A percentile compares a stretch with the other conserved stretches of the same genome.
phyloP scores from a whole-genome alignment of 2,113 vertebrate species.

The Muntiacus muntjak region DNA sequence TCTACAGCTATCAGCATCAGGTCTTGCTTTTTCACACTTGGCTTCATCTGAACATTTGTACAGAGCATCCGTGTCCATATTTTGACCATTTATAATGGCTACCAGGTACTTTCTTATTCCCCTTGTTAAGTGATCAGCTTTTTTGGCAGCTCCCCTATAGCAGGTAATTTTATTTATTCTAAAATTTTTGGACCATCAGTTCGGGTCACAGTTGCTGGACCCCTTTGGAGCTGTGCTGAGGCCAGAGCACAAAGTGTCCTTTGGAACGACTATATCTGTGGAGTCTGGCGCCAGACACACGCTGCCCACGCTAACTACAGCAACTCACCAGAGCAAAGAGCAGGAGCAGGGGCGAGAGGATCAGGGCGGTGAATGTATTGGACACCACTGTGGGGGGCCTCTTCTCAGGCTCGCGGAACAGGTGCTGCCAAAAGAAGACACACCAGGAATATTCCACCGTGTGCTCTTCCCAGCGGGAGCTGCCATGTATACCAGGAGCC shows the following conservation, averaged over 20 bases:
- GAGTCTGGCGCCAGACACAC: background rate
- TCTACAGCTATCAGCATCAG: background rate
- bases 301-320: background rate
- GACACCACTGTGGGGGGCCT: conserved; percentile 95
- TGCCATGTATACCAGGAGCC: background rate
- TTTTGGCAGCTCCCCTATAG: background rate
- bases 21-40: background rate
- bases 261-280: conserved; percentile 16
- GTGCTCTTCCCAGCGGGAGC: background rate
- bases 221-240: conserved; percentile 3
- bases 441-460: background rate
- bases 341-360: conserved; percentile 93
- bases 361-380: conserved; percentile 93
- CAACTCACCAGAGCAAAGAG: conserved; percentile 94
- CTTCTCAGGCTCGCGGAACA: conserved; percentile 98
- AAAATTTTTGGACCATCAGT: conserved; percentile 1
- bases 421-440: conserved; percentile 85
- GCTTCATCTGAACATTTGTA: background rate
- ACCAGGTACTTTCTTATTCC: conserved; percentile 14
- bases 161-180: conserved; percentile 15
- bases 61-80: background rate
- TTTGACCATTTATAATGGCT: background rate
- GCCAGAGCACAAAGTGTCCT: conserved; percentile 47
- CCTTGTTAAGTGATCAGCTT: background rate
- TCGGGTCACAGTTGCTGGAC: conserved; percentile 52